Base-by-base conservation (phyloP, 37 sponge, comb jelly and placozoan genomes). In the Theonella swinhoei region DNA sequence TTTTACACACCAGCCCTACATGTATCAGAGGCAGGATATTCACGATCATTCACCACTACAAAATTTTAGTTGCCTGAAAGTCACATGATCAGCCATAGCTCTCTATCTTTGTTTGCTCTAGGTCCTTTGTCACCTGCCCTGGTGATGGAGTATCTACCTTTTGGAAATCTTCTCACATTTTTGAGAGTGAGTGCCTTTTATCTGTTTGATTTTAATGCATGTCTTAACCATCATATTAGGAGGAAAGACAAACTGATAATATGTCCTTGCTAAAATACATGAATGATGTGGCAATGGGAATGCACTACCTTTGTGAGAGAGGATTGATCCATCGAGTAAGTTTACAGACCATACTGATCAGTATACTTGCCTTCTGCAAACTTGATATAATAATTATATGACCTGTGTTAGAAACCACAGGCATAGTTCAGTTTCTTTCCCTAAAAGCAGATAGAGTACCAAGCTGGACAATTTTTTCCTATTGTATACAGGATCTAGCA, bases 401-500 rank as follows among this genome's bases (percentile, higher is more conserved):
- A 66, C 68, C 29, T 37, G 35, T 4, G 1, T 64, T 60, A 31
- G 24, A 62, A n/a, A n/a, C n/a, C n/a, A n/a, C n/a, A n/a, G n/a
- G n/a, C n/a, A n/a, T n/a, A n/a, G n/a, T n/a, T n/a, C n/a, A n/a
- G n/a, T n/a, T n/a, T n/a, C n/a, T n/a, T n/a, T n/a, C 7, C 54
- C 54, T 47, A 47, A 47, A 47, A 47, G 54, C 11, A 17, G 54
- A 17, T 47, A 47, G 14, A 47, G 54, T 47, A 47, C 14, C 14
- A 17, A 47, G 54, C 14, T n/a, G n/a, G n/a, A n/a, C n/a, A n/a
- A n/a, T n/a, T n/a, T n/a, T n/a, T n/a, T n/a, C n/a, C n/a, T n/a
- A n/a, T n/a, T n/a, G n/a, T n/a, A n/a, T n/a, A n/a, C 83, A 94
- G 94, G 94, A 94, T 47, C 84, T 94, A 0, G 94, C 94, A 5